Evolutionary conservation across 2,888 invertebrate genomes (phyloP).

Genomic region (Tricholauxania praeusta): DNA sequence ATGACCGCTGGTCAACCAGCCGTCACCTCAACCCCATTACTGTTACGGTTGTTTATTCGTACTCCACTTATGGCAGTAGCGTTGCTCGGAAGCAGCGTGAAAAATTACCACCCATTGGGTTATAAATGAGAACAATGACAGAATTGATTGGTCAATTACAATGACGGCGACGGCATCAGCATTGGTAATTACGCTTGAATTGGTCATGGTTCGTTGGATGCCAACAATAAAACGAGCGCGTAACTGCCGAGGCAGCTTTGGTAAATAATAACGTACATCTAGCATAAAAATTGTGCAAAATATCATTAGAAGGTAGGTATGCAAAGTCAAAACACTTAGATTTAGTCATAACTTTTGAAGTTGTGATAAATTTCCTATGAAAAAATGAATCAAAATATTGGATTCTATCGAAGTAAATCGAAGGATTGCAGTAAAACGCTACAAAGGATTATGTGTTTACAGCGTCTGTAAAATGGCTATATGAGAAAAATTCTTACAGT

Average conservation of each 20-base stretch:
- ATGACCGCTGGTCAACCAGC: constrained; percentile 39
- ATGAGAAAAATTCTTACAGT: no score
- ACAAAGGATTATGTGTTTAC: no score
- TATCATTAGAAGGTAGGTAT: no score
- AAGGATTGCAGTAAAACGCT: no score
- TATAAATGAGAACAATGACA: constrained; percentile 63
- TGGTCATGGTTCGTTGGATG: constrained; percentile 58
- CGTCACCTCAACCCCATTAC: not conserved
- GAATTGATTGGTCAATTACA: constrained; percentile 69
- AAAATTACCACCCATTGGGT: constrained; percentile 49
- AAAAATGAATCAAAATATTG: no score
- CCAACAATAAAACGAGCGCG: constrained; percentile 57
- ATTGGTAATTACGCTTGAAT: constrained; percentile 14
- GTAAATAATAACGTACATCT: no score
- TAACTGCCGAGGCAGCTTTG: not conserved
- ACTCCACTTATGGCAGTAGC: not conserved
- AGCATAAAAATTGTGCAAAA: no score
- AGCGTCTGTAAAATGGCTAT: no score
- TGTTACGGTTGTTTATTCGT: not conserved
- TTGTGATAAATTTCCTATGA: no score
- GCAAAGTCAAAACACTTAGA: no score
- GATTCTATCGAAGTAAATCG: no score
- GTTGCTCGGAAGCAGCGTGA: constrained; percentile 2
- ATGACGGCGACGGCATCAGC: constrained; percentile 40
- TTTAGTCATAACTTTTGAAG: no score